phyloP scores from a whole-genome alignment of 2,797 vertebrate genomes.

The Eulemur mongoz region DNA sequence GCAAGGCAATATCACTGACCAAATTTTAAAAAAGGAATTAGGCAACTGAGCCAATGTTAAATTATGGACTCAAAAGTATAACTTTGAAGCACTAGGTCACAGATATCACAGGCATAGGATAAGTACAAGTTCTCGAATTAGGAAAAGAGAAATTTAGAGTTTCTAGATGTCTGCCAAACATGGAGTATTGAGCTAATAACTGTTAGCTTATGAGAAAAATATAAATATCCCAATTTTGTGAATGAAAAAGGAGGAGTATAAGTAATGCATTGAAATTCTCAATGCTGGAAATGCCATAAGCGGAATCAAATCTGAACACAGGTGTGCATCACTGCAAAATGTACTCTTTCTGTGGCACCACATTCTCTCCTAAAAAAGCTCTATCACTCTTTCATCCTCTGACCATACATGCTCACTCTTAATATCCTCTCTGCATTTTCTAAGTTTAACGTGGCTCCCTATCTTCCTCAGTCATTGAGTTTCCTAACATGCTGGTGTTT shows the following conservation, averaged over 20 bases:
- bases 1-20: background rate
- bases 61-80: background rate
- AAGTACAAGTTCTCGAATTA: background rate
- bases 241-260: background rate
- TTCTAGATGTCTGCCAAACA: background rate
- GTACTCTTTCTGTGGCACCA: background rate
- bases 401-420: background rate
- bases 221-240: background rate
- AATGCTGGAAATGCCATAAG: background rate
- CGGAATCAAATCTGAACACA: background rate
- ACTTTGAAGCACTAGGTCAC: background rate
- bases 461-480: background rate
- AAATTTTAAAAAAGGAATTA: background rate
- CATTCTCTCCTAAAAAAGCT: background rate
- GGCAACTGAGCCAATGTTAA: background rate
- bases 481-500: background rate
- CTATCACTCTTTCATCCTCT: background rate
- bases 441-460: background rate
- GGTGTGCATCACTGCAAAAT: background rate
- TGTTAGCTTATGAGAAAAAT: background rate
- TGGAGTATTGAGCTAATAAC: background rate
- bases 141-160: background rate
- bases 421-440: background rate
- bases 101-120: background rate
- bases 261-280: background rate